Evolutionary conservation across 2,113 vertebrate species (phyloP).

Genomic region (Pelvicachromis taeniatus): DNA sequence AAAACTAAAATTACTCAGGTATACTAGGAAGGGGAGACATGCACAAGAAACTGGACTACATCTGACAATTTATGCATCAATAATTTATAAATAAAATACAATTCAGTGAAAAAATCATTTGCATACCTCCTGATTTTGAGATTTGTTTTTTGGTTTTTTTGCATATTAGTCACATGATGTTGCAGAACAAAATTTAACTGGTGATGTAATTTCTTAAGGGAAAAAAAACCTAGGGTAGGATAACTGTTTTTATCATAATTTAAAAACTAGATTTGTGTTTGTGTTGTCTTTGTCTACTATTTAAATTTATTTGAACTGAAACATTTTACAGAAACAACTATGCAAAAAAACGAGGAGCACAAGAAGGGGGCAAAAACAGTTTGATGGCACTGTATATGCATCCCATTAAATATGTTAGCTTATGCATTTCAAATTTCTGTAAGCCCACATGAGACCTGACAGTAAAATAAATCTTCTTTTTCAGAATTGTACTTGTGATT

Average conservation of each 20-base stretch:
- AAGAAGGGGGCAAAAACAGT: not conserved
- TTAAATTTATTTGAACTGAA: not conserved
- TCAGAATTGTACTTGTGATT: constrained; percentile 1
- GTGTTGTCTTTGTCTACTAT: not conserved
- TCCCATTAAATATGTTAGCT: not conserved
- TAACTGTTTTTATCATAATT: not conserved
- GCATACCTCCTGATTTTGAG: not conserved
- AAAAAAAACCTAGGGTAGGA: not conserved
- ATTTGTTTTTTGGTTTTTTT: accelerated
- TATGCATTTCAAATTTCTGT: not conserved
- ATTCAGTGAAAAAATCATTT: not conserved
- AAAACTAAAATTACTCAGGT: not conserved
- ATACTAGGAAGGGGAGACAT: not conserved
- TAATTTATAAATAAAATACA: not conserved
- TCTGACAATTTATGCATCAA: not conserved
- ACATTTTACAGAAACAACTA: not conserved
- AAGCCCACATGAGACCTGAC: not conserved
- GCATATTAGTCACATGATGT: not conserved
- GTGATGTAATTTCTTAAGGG: not conserved
- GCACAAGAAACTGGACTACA: not conserved
- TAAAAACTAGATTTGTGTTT: not conserved
- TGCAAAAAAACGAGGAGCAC: not conserved
- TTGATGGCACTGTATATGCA: not conserved
- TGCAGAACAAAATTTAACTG: not conserved
- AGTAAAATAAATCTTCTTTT: not conserved